phyloP scores from a whole-genome alignment of 2,113 vertebrate genomes.

The Tragelaphus imberbis region DNA sequence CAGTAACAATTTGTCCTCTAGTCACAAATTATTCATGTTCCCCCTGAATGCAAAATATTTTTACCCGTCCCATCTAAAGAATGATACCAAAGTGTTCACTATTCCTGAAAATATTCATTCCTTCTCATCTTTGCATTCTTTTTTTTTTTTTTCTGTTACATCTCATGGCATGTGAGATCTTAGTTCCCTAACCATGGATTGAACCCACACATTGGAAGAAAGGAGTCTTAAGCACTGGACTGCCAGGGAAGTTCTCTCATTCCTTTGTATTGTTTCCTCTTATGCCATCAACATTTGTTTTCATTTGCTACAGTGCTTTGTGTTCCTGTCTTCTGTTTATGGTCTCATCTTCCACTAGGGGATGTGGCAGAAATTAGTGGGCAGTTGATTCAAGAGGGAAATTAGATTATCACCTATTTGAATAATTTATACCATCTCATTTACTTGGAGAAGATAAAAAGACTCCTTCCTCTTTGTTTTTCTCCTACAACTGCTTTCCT shows the following conservation, averaged over 20 bases:
- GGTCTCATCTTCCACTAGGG: neutral
- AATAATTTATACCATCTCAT: neutral
- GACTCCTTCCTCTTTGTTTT: neutral
- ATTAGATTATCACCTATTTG: neutral
- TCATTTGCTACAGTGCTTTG: neutral
- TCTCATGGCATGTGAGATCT: neutral
- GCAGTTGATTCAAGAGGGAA: neutral
- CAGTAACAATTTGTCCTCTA: too few relatives aligned
- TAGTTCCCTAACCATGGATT: neutral
- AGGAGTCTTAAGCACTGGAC: neutral
- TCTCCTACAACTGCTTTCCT: neutral
- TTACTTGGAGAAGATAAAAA: neutral
- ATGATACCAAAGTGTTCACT: neutral
- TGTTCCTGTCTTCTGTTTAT: neutral
- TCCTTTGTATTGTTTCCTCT: neutral
- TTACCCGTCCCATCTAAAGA: neutral
- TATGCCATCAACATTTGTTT: fast-evolving
- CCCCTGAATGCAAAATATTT: neutral
- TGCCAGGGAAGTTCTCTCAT: neutral
- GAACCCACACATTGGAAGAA: neutral
- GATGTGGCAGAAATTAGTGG: neutral
- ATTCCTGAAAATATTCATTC: neutral
- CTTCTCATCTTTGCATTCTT: neutral
- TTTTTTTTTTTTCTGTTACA: neutral
- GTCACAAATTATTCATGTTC: neutral